Conservation (phyloP, 1,140 invertebrate genomes). For the Micrasema longulum region DNA sequence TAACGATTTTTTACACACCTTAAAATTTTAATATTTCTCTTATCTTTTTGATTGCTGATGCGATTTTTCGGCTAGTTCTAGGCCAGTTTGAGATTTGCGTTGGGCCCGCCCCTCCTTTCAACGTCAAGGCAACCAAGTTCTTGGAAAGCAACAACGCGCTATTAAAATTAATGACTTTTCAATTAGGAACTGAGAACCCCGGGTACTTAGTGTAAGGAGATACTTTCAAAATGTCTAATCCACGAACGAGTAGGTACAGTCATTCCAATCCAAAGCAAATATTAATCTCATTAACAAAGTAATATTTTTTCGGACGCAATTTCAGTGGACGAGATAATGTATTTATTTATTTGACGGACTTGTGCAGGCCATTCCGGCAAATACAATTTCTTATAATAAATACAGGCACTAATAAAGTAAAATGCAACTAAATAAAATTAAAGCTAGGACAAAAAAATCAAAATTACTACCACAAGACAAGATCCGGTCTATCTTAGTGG, state of each 20-base stretch:
- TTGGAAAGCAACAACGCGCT: slow-evolving; percentile 50
- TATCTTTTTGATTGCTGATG: background rate
- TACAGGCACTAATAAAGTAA: too few species aligned
- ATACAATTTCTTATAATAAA: too few species aligned
- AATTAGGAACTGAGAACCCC: slow-evolving; percentile 54
- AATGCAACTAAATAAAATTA: too few species aligned
- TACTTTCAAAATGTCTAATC: slow-evolving; percentile 52
- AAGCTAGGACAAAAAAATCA: too few species aligned
- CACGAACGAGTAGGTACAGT: slow-evolving; percentile 43
- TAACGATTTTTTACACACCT: too few species aligned
- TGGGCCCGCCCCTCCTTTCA: slow-evolving; percentile 22
- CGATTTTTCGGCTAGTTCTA: background rate
- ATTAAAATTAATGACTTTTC: slow-evolving; percentile 56
- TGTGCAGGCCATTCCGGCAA: too few species aligned
- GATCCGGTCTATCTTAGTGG: too few species aligned
- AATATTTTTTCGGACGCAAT: too few species aligned
- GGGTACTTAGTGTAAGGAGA: slow-evolving; percentile 50
- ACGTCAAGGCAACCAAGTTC: slow-evolving; percentile 48
- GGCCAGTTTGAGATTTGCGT: slow-evolving; percentile 33
- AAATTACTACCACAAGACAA: too few species aligned
- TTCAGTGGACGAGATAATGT: too few species aligned
- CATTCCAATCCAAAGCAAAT: slow-evolving; percentile 28
- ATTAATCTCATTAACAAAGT: too few species aligned
- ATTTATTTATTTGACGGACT: too few species aligned
- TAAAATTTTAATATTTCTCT: slow-evolving; percentile 6